Conservation (phyloP, 1,140 invertebrate species). For the Drosophila cardini region DNA sequence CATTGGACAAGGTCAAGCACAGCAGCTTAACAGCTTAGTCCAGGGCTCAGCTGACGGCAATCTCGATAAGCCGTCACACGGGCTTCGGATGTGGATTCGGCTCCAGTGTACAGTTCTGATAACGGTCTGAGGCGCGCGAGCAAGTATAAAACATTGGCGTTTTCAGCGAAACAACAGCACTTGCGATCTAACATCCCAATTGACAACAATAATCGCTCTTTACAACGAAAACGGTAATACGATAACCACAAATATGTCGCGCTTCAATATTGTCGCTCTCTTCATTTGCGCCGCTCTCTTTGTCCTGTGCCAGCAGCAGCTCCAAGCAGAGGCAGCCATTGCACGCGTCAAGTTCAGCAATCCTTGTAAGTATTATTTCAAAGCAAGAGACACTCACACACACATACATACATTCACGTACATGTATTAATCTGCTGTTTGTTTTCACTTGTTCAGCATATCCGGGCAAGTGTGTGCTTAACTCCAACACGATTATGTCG, state of each 20-base stretch:
- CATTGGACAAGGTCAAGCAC: slow-evolving; percentile 69
- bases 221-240: not conserved
- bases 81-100: slow-evolving; percentile 30
- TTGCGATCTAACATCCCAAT: slow-evolving; percentile 50
- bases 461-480: slow-evolving; percentile 75
- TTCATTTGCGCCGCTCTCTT: slow-evolving; percentile 37
- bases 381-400: not conserved
- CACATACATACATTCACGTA: not conserved
- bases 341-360: slow-evolving; percentile 58
- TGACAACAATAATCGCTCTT: slow-evolving; percentile 19
- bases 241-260: slow-evolving; percentile 47
- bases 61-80: slow-evolving; percentile 66
- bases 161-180: slow-evolving; percentile 47
- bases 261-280: slow-evolving; percentile 25
- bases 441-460: slow-evolving; percentile 33
- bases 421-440: not conserved
- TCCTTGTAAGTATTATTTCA: slow-evolving; percentile 69
- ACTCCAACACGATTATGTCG: slow-evolving; percentile 55
- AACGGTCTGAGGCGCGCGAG: slow-evolving; percentile 8
- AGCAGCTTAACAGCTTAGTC: slow-evolving; percentile 13
- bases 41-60: slow-evolving; percentile 3
- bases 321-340: slow-evolving; percentile 49
- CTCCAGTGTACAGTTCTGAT: slow-evolving; percentile 24
- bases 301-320: slow-evolving; percentile 22
- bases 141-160: slow-evolving; percentile 64